Percentiles rank a stretch among this genome's conserved stretches.
Evolutionary conservation across 2,113 vertebrate species (phyloP).

Genomic region (Alethe diademata): DNA sequence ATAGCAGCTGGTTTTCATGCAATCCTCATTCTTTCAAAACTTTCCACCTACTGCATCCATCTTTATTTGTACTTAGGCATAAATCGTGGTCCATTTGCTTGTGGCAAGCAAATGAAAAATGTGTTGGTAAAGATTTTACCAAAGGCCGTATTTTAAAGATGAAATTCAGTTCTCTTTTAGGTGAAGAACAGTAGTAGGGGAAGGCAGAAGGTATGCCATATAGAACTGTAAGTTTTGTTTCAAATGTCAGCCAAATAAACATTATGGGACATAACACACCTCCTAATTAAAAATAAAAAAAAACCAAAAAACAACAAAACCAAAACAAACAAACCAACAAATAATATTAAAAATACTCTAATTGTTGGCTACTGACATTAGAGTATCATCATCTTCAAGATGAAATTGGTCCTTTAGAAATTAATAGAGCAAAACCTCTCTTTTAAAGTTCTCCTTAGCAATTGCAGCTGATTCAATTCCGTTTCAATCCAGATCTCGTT

Average conservation of each 20-base stretch:
- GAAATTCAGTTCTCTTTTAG: neutral
- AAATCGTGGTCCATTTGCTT: neutral
- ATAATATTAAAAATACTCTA: neutral
- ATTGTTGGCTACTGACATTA: neutral
- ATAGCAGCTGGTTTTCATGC: neutral
- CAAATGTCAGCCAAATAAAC: neutral
- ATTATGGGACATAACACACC: neutral
- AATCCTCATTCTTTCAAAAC: neutral
- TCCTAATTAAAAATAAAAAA: neutral
- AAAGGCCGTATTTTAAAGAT: neutral
- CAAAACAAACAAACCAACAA: neutral
- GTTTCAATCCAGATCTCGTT: neutral
- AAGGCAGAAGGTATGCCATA: neutral
- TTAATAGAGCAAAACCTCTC: neutral
- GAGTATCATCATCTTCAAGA: neutral
- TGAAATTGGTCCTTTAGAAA: neutral
- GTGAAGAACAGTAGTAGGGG: neutral
- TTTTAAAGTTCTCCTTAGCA: neutral
- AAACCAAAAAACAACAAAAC: no score
- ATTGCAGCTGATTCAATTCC: neutral
- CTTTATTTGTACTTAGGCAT: neutral
- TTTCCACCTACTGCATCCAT: neutral
- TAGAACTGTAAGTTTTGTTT: neutral
- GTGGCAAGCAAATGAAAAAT: neutral
- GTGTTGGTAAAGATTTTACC: neutral